Evolutionary conservation across 2,113 vertebrate genomes (phyloP).

Genomic region (Cepphus grylle): DNA sequence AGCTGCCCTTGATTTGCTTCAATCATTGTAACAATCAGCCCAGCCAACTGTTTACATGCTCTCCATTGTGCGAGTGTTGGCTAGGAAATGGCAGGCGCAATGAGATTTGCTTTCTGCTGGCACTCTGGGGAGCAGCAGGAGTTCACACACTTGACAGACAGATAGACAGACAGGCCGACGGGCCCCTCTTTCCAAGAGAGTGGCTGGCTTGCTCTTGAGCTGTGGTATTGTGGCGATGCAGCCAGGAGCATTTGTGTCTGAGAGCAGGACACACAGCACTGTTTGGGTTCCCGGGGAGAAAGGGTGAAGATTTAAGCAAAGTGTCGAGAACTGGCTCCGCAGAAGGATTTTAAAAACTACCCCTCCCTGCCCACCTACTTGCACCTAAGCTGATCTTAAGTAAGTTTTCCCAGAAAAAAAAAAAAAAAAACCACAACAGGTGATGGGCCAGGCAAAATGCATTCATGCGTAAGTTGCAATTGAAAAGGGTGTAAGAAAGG

Average conservation of each 20-base stretch:
- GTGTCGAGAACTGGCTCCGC: not conserved
- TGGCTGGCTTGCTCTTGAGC: not conserved
- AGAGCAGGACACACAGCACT: not conserved
- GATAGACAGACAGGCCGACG: not conserved
- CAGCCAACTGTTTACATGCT: constrained; percentile 66
- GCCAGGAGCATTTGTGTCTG: not conserved
- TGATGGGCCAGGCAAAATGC: not conserved
- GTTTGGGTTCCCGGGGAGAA: not conserved
- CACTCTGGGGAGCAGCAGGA: constrained; percentile 5
- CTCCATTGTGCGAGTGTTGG: constrained; percentile 69
- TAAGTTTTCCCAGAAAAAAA: not conserved
- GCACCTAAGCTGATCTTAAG: not conserved
- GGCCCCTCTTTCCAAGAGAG: constrained; percentile 50
- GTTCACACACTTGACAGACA: constrained; percentile 48
- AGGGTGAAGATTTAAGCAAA: not conserved
- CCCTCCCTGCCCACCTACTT: not conserved
- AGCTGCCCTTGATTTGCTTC: constrained; percentile 58
- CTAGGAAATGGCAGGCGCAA: constrained; percentile 44
- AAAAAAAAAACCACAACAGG: not conserved
- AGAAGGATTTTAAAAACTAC: not conserved
- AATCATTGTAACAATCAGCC: constrained; percentile 44
- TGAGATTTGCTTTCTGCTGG: constrained; percentile 57
- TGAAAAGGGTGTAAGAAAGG: not conserved
- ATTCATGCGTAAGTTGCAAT: not conserved
- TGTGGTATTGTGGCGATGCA: not conserved